Evolutionary conservation across 2,888 invertebrate species (phyloP), one percentile per base, ranked within the genome.

Genomic region (Mayetiola destructor): DNA sequence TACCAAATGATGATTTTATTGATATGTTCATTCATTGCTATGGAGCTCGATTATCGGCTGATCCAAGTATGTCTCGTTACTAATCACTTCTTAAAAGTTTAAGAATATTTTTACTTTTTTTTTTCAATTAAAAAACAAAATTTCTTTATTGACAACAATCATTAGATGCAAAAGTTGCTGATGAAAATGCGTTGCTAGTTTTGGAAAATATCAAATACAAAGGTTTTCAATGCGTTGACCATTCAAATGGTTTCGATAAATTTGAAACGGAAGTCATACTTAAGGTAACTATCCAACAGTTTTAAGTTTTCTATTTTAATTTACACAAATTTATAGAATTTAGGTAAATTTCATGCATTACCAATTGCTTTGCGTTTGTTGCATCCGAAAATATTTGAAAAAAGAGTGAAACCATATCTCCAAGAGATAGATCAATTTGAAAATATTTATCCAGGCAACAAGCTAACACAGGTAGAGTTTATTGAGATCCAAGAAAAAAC

Each of bases 281-380:
- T 4, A 32, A 53, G 32, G 53, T 53, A 53, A 30, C 12, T 40
- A 37, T 32, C 9, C n/a, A n/a, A n/a, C n/a, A n/a, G n/a, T n/a
- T n/a, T n/a, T 16, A 6, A 1, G 20, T 32, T 52, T n/a, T 30
- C 3, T 18, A 18, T 2, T 53, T 6, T 3, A 12, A 18, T 16
- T 0, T 69, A 67, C 57, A 58, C 77, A 1, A 72, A 77, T 5
- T 63, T 80, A 1, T 65, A 69, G 48, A 70, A 75, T 42, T 63
- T 80, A 62, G 80, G 80, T 0, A 70, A 73, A 61, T 79, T 77
- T 62, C 81, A 81, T 64, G 78, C 79, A 0, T 67, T 78, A 12
- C 75, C 78, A 0, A 73, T 81, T 14, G 80, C 78, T 0, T 65
- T 77, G 58, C 76, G 78, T 48, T 59, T 70, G 0, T 69, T 72